phyloP scores from a whole-genome alignment of 2,888 invertebrate genomes.

The Dermolepida albohirtum region DNA sequence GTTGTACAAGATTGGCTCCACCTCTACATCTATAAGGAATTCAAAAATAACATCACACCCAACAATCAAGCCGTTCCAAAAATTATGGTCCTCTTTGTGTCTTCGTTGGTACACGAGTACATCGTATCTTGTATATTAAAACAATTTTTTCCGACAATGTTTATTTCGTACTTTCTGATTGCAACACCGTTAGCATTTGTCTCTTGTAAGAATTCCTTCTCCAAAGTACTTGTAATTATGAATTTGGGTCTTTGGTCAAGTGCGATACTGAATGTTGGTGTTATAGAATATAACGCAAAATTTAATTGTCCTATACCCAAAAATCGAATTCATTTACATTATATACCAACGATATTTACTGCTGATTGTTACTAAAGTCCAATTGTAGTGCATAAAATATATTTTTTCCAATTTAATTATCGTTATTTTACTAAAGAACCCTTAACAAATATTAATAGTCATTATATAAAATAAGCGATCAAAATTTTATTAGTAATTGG shows the following conservation, averaged over 20 bases:
- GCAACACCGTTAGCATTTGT: slow-evolving; percentile 72
- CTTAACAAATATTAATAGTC: no score
- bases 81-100: slow-evolving; percentile 79
- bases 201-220: slow-evolving; percentile 65
- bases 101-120: slow-evolving; percentile 91
- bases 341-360: slow-evolving; percentile 5
- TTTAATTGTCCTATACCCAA: slow-evolving; percentile 5
- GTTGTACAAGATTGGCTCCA: slow-evolving; percentile 96
- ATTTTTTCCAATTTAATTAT: no score
- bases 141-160: slow-evolving; percentile 89
- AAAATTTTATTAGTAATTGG: no score
- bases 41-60: slow-evolving; percentile 64
- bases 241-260: slow-evolving; percentile 6
- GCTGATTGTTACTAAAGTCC: slow-evolving; percentile 2
- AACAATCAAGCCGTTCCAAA: slow-evolving; percentile 69
- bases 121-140: slow-evolving; percentile 82
- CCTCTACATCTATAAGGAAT: slow-evolving; percentile 86
- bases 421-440: neutral
- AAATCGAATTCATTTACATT: neutral
- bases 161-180: slow-evolving; percentile 79
- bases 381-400: no score
- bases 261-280: neutral
- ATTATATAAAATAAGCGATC: no score
- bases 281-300: slow-evolving; percentile 9
- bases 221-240: slow-evolving; percentile 78